Base-by-base conservation (phyloP, 2,888 invertebrate genomes). In the Allolobophora icterica region DNA sequence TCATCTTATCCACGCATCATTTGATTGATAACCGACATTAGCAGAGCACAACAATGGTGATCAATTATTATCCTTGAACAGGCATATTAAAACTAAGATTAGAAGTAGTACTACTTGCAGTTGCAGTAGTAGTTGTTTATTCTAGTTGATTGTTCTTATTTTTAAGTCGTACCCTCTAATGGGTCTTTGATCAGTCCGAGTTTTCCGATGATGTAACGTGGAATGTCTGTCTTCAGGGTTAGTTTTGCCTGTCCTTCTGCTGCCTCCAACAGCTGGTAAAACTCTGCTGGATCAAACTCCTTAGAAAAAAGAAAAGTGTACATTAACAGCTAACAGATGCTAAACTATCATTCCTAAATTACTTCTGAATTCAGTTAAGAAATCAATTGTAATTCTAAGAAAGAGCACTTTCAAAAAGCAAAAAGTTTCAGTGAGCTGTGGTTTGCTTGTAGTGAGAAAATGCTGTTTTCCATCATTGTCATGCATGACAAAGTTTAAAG, bases 211-310 rank as follows among this genome's bases (percentile, higher is more conserved):
- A 99, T 99, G 96, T 99, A 99, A 95, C 98, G 98, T 89, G 99
- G 99, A 95, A 99, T 98, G 95, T 99, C 99, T 0, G 98, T 97
- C 94, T 98, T 98, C 93, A 99, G 97, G 89, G 98, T 94, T 92
- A 94, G 94, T 91, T 94, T 95, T 40, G 95, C 92, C 91, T 96
- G 34, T 5, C 96, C 96, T 93, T 96, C 99, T 0, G 99, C 99
- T 91, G 98, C 99, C 95, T 99, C 99, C 89, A 99, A 96, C 92
- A 99, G 96, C 94, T 98, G 97, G 96, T 99, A 99, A 96, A 99
- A 99, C 95, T 99, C 97, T 95, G 99, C 99, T 0, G 99, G 99
- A 96, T 99, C 99, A 96, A 99, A 99, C 96, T 99, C 99, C 96
- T 96, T 93, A n/a, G 93, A 92, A 89, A 15, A 90, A 71, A 30